phyloP scores from a whole-genome alignment of 1,140 invertebrate genomes.

The Ylistrum balloti region DNA sequence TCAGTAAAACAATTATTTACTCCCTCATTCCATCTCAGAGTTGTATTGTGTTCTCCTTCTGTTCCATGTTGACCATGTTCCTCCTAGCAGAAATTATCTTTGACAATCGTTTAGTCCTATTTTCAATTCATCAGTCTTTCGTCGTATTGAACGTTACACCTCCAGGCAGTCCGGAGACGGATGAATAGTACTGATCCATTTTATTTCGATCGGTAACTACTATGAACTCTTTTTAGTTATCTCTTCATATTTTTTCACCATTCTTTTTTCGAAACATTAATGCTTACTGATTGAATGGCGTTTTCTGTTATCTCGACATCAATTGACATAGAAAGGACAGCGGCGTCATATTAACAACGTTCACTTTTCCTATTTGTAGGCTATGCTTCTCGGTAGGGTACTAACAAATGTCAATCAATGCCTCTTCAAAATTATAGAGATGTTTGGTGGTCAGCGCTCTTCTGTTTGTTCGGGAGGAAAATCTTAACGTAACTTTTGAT shows the following conservation, averaged over 20 bases:
- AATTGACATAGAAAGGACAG: neutral
- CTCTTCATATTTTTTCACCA: neutral
- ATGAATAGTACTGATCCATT: neutral
- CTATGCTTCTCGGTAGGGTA: neutral
- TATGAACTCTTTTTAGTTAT: neutral
- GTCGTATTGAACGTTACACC: neutral
- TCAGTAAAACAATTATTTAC: neutral
- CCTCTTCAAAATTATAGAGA: neutral
- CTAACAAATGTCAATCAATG: neutral
- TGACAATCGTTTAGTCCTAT: neutral
- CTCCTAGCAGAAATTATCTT: neutral
- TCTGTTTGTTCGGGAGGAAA: slow-evolving; percentile 23
- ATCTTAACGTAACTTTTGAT: neutral
- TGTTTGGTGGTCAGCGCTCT: neutral
- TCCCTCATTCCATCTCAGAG: neutral
- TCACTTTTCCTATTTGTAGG: neutral
- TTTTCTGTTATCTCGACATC: neutral
- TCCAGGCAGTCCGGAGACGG: neutral
- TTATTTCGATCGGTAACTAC: neutral
- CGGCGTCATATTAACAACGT: neutral
- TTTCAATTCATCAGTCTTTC: neutral
- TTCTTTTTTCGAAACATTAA: neutral
- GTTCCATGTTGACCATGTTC: too few relatives aligned
- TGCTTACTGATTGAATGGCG: neutral
- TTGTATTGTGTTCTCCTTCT: too few relatives aligned